These are phyloP conservation scores for Paedocypris micromegethes DNA, from an alignment of 2,797 vertebrate species.

Conservation along the genomic window DNA sequence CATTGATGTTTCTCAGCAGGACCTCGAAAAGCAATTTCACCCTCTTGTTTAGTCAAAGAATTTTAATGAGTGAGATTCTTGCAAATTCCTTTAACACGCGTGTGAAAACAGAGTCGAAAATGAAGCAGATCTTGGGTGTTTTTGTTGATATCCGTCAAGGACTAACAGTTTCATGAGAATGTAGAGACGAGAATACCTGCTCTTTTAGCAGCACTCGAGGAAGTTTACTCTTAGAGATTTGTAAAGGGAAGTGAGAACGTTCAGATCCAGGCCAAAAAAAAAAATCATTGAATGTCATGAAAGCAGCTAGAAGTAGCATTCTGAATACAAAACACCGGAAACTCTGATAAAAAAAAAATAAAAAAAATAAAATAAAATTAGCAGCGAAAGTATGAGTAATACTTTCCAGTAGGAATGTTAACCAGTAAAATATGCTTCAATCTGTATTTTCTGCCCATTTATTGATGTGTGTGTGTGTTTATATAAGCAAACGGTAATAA, in stretches of 20 bases:
- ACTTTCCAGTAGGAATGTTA: no score
- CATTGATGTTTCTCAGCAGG: constrained; percentile 6
- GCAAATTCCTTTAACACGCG: constrained; percentile 10
- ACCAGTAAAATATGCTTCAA: no score
- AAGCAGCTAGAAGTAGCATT: not conserved
- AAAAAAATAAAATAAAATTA: not conserved
- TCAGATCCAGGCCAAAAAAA: not conserved
- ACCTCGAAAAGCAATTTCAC: constrained; percentile 3
- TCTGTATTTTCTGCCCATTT: no score
- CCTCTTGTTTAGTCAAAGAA: constrained; percentile 12
- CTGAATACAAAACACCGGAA: not conserved
- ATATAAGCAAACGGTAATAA: no score
- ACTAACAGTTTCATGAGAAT: constrained; percentile 12
- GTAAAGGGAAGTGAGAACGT: constrained; percentile 3
- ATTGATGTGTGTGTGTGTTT: no score
- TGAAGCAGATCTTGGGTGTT: constrained; percentile 4
- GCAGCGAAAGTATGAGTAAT: no score
- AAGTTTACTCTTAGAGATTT: constrained; percentile 6
- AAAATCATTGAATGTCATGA: not conserved
- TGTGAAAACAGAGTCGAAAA: not conserved
- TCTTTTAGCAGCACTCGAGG: constrained; percentile 1
- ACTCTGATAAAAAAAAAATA: not conserved
- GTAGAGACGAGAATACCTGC: not conserved
- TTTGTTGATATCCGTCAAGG: not conserved
- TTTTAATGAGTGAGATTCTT: constrained; percentile 4